These are phyloP conservation scores for Hylomyscus alleni DNA, from an alignment of 2,797 vertebrate species.

Conservation along the genomic window DNA sequence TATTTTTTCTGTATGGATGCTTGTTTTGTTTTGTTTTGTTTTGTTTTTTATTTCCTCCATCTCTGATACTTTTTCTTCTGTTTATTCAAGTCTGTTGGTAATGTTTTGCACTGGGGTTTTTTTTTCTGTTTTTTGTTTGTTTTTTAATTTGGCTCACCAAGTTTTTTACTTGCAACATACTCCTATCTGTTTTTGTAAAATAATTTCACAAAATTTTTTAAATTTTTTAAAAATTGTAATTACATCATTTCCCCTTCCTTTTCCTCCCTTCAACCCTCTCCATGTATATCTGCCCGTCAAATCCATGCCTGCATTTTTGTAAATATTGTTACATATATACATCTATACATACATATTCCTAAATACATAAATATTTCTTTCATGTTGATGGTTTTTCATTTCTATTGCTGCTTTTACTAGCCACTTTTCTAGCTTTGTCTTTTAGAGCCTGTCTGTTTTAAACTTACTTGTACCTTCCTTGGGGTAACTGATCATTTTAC, in stretches of 20 bases:
- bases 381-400: not conserved
- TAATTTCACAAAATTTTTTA: not conserved
- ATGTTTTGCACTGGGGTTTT: not conserved
- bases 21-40: not conserved
- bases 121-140: not conserved
- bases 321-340: not conserved
- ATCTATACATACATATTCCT: not conserved
- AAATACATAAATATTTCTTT: not conserved
- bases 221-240: not conserved
- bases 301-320: not conserved
- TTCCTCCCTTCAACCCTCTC: not conserved
- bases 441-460: not conserved
- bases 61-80: not conserved
- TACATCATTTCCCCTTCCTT: not conserved
- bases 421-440: not conserved
- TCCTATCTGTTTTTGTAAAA: not conserved
- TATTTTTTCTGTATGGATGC: not conserved
- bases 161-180: not conserved
- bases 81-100: not conserved
- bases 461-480: not conserved
- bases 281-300: not conserved
- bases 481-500: not conserved
- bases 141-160: not conserved
- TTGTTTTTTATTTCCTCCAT: not conserved
- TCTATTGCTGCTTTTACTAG: not conserved